phyloP scores from a whole-genome alignment of 2,888 invertebrate genomes.

The Eilema depressum region DNA sequence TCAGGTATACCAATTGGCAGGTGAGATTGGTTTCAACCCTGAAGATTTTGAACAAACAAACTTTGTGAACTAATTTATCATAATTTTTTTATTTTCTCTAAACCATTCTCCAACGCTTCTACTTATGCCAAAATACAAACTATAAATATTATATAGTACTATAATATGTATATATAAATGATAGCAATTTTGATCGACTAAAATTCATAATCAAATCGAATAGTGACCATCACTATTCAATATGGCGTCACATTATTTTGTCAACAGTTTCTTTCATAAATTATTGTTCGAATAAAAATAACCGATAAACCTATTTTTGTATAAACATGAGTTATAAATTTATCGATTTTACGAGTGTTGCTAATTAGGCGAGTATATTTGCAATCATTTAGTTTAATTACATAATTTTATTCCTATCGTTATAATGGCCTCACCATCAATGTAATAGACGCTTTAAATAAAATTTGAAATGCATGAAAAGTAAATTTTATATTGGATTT shows the following conservation, averaged over 20 bases:
- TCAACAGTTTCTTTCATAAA: not conserved
- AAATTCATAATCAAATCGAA: not conserved
- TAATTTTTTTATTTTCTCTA: not conserved
- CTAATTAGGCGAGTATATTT: constrained; percentile 23
- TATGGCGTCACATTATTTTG: constrained; percentile 3
- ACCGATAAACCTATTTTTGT: not conserved
- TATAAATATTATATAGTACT: no score
- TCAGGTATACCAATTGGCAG: no score
- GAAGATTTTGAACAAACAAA: no score
- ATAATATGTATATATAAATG: no score
- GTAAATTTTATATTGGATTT: not conserved
- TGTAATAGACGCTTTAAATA: constrained; percentile 7
- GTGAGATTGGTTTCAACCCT: no score
- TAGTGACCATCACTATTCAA: not conserved
- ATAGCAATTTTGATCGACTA: not conserved
- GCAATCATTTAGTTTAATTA: constrained; percentile 41
- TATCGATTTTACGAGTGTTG: constrained; percentile 26
- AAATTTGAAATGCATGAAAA: constrained; percentile 4
- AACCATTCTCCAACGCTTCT: not conserved
- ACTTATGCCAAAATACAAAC: not conserved
- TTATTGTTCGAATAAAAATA: not conserved
- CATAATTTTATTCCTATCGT: constrained; percentile 20
- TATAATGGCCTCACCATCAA: constrained; percentile 20
- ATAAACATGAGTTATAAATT: not conserved
- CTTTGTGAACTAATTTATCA: not conserved